A percentile compares a stretch with the other conserved stretches of the same genome.
Conservation (phyloP, 2,888 invertebrate species). For the Meandrusa payeni region DNA sequence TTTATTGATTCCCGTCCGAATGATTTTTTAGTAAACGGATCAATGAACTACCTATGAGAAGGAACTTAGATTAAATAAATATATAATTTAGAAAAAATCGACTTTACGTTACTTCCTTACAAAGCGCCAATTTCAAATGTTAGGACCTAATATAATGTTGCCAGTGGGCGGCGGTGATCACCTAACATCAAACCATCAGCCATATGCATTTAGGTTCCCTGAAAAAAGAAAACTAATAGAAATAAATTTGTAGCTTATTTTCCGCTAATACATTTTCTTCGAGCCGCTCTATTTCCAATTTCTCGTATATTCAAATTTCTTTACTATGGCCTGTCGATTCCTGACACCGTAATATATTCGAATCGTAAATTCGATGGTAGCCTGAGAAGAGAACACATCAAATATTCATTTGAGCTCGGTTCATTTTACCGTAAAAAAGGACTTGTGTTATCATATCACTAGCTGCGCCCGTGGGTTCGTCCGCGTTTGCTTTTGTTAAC, state of each 20-base stretch:
- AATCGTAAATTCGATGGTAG: constrained; percentile 6
- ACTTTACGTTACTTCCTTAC: too few species aligned
- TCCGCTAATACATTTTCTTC: background rate
- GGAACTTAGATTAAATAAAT: too few species aligned
- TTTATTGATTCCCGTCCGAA: too few species aligned
- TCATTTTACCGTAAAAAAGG: constrained; percentile 1
- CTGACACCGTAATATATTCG: constrained; percentile 6
- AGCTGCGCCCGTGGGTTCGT: background rate
- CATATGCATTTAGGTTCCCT: background rate
- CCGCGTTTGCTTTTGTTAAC: background rate
- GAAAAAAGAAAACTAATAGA: background rate
- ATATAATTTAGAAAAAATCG: too few species aligned
- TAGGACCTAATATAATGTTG: too few species aligned
- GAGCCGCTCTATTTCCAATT: background rate
- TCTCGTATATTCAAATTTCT: constrained; percentile 10
- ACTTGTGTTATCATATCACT: background rate
- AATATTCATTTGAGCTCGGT: constrained; percentile 11
- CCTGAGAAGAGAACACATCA: constrained; percentile 5
- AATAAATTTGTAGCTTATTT: too few species aligned
- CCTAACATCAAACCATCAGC: too few species aligned
- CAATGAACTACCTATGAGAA: too few species aligned
- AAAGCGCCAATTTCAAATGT: too few species aligned
- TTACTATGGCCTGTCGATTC: constrained; percentile 6
- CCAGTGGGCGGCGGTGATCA: too few species aligned
- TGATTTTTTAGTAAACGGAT: too few species aligned